Percentiles rank a stretch among this genome's conserved stretches.
phyloP scores from a whole-genome alignment of 2,797 vertebrate species.

The Geotrypetes seraphini region DNA sequence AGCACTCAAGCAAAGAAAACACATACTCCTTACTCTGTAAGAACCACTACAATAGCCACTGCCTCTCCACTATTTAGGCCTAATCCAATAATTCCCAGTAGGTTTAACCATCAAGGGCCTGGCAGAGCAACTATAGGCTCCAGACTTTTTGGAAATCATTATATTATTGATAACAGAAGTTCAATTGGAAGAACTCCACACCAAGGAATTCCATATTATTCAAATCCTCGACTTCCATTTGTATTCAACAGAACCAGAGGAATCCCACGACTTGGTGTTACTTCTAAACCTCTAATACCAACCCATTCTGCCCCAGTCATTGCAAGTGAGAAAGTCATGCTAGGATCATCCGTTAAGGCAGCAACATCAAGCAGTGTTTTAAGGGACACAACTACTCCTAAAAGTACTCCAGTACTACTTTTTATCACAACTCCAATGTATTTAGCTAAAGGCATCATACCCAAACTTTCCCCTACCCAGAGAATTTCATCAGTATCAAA shows the following conservation, averaged over 20 bases:
- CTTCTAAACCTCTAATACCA: slow-evolving; percentile 13
- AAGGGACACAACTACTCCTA: slow-evolving; percentile 4
- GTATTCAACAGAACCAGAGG: slow-evolving; percentile 32
- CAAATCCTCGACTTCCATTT: slow-evolving; percentile 24
- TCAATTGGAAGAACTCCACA: slow-evolving; percentile 23
- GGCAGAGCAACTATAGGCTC: slow-evolving; percentile 21
- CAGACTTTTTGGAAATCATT: slow-evolving; percentile 39
- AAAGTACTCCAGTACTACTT: neutral
- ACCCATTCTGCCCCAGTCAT: slow-evolving; percentile 5
- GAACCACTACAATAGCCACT: slow-evolving; percentile 11
- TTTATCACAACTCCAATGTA: neutral
- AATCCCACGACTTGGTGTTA: slow-evolving; percentile 16
- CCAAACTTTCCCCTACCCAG: slow-evolving; percentile 6
- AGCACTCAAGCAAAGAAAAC: slow-evolving; percentile 11
- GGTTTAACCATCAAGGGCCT: slow-evolving; percentile 2
- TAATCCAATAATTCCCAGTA: slow-evolving; percentile 6
- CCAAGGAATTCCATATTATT: slow-evolving; percentile 24
- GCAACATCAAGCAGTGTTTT: slow-evolving; percentile 14
- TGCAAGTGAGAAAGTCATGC: neutral
- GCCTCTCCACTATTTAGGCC: slow-evolving; percentile 10
- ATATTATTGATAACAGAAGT: slow-evolving; percentile 45
- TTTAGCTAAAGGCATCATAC: slow-evolving; percentile 1
- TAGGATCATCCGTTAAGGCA: neutral
- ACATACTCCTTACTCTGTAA: neutral
- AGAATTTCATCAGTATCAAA: slow-evolving; percentile 25